phyloP scores from a whole-genome alignment of 2,113 vertebrate genomes.

The Cyprinodon tularosa region DNA sequence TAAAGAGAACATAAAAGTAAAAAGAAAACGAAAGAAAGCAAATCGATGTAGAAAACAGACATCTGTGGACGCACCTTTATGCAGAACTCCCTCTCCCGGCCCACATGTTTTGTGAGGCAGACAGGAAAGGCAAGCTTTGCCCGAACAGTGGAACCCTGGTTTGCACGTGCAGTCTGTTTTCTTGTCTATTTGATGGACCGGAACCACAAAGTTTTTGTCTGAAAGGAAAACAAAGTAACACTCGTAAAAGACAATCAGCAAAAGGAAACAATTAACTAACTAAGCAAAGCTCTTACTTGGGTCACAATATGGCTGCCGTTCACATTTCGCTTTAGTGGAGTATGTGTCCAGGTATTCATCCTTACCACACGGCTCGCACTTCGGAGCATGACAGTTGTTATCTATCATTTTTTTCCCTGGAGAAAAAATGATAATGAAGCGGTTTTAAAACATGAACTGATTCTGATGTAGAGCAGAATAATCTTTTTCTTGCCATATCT shows the following conservation, averaged over 20 bases:
- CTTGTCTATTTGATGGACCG: fast-evolving
- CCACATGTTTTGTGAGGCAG: conserved; percentile 38
- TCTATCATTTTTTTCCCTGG: conserved; percentile 48
- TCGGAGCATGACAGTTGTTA: conserved; percentile 17
- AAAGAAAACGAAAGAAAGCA: too few species aligned
- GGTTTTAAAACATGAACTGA: not conserved
- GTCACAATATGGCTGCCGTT: conserved; percentile 72
- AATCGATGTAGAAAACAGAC: not conserved
- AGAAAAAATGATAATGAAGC: conserved; percentile 12
- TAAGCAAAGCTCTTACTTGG: conserved; percentile 57
- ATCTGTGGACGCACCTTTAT: conserved; percentile 45
- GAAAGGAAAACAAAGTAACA: conserved; percentile 7
- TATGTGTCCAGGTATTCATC: conserved; percentile 61
- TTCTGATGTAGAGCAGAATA: not conserved
- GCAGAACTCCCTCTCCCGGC: conserved; percentile 19
- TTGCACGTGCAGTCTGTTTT: conserved; percentile 45
- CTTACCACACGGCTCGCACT: conserved; percentile 28
- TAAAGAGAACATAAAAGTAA: not conserved
- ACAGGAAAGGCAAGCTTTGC: conserved; percentile 41
- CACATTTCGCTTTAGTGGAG: not conserved
- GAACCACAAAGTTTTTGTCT: conserved; percentile 63
- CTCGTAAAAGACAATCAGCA: not conserved
- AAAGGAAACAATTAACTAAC: not conserved
- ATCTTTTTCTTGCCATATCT: not conserved
- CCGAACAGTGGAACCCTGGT: conserved; percentile 65